Conservation (phyloP, 2,888 invertebrate species). For the Drosophila helvetica region DNA sequence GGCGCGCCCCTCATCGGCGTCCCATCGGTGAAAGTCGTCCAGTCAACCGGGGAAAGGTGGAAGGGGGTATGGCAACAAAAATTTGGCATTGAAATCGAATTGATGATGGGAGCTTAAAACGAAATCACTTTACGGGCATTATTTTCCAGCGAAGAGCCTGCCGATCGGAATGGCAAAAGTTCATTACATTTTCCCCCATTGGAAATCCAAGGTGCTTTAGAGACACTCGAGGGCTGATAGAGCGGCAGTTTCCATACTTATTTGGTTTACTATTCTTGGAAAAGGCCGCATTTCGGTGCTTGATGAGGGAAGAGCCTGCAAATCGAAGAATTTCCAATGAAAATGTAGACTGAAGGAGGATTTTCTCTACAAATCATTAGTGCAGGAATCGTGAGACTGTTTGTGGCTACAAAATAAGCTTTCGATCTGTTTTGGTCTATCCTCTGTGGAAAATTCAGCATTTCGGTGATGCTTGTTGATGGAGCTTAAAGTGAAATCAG, state of each 20-base stretch:
- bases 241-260: neutral
- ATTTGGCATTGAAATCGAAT: slow-evolving; percentile 67
- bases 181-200: too few species aligned
- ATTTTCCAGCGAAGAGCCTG: slow-evolving; percentile 9
- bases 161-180: slow-evolving; percentile 12
- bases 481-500: neutral
- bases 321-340: neutral
- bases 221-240: neutral
- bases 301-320: too few species aligned
- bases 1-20: slow-evolving; percentile 12
- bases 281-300: too few species aligned
- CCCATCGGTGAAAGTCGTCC: slow-evolving; percentile 15
- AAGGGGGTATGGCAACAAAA: slow-evolving; percentile 5
- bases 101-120: slow-evolving; percentile 41
- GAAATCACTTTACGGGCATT: slow-evolving; percentile 32
- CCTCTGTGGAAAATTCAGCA: neutral
- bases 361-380: neutral
- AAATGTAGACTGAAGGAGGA: neutral
- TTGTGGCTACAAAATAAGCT: neutral
- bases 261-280: neutral
- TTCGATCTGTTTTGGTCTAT: neutral
- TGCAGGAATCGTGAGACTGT: neutral
- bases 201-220: neutral
- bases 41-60: neutral
- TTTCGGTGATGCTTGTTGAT: neutral